phyloP scores from a whole-genome alignment of 2,113 vertebrate species.

The Dasyprocta punctata region DNA sequence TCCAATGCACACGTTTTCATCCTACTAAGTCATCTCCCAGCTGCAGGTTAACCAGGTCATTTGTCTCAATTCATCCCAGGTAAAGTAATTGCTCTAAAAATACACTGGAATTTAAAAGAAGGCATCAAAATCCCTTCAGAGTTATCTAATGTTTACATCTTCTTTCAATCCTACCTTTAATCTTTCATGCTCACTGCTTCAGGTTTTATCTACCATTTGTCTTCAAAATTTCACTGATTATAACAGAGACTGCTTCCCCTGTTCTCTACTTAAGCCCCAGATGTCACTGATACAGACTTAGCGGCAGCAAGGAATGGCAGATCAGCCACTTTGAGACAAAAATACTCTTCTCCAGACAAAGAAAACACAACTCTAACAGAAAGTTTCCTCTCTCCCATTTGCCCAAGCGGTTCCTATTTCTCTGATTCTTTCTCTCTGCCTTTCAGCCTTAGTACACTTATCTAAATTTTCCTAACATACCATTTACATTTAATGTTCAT shows the following conservation, averaged over 20 bases:
- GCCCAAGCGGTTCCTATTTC: not conserved
- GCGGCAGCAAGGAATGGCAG: not conserved
- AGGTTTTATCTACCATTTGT: constrained; percentile 35
- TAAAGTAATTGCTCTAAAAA: not conserved
- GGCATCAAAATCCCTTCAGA: not conserved
- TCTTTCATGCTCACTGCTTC: not conserved
- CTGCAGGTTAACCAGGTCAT: not conserved
- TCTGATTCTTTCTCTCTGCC: not conserved
- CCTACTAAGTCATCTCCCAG: not conserved
- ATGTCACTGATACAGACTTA: not conserved
- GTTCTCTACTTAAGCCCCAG: not conserved
- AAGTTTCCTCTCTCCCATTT: not conserved
- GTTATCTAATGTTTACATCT: not conserved
- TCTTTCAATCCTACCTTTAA: not conserved
- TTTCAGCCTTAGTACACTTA: not conserved
- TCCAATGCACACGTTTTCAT: not conserved
- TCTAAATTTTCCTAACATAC: not conserved
- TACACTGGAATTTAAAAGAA: not conserved
- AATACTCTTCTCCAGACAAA: not conserved
- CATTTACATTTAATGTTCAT: not conserved
- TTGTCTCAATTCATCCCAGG: not conserved
- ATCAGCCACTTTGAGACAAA: not conserved
- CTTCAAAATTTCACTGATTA: not conserved
- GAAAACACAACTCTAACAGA: not conserved
- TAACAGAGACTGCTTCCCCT: not conserved